Base-by-base conservation (phyloP, 2,888 invertebrate species). In the Bellardia pandia region DNA sequence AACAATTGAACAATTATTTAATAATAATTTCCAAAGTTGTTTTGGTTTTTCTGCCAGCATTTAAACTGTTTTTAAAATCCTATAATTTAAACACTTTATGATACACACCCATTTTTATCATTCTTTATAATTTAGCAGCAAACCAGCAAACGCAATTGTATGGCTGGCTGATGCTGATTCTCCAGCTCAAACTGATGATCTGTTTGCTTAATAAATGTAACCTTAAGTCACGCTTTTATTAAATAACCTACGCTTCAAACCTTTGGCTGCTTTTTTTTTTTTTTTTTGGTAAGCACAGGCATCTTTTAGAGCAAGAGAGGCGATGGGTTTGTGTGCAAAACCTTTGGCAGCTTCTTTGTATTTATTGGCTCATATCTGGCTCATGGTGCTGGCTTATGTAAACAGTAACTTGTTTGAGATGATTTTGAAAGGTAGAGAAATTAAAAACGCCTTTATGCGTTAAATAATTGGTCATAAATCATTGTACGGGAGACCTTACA, bases 21-120 rank as follows among this genome's bases (percentile, higher is more conserved):
- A 82, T 82, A 87, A 76, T 56, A 83, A 74, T 62, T 64, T 69
- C 11, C 33, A 5, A 13, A 37, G 23, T 42, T 11, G 33, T 48
- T 37, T 71, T 40, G 30, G 8, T 1, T n/a, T 51, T 9, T 51
- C 7, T 45, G 30, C 60, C 60, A 56, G 14, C 45, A 76, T 89
- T 91, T 91, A 92, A 91, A 92, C 89, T 91, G 90, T 90, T 90
- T 64, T 90, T 92, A 92, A 92, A 90, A 92, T 91, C 91, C 90
- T 91, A 91, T 92, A 92, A 92, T 92, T 92, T 92, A 91, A 91
- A 89, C 90, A 89, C 88, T 89, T 88, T 86, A 80, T 85, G 85
- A 86, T 85, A 86, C 89, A 89, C 89, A 88, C 89, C 89, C 89
- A 88, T 88, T 79, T 23, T 84, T 68, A n/a, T 16, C 81, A 72